phyloP scores from a whole-genome alignment of 1,140 invertebrate genomes.

The Orussus abietinus region DNA sequence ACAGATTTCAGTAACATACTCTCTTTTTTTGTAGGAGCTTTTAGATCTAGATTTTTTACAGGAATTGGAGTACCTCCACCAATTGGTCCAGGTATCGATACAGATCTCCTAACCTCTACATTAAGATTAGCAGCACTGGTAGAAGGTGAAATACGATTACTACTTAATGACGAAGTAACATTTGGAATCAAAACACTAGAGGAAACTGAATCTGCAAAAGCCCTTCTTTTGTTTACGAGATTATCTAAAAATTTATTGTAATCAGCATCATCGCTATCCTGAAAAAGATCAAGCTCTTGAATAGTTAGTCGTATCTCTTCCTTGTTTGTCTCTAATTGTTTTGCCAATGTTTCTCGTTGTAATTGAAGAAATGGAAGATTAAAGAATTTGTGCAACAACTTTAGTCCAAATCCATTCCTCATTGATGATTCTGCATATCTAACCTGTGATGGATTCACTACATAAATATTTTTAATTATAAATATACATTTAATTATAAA shows the following conservation, averaged over 20 bases:
- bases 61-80: slow-evolving; percentile 52
- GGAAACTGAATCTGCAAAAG: slow-evolving; percentile 62
- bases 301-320: slow-evolving; percentile 77
- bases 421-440: slow-evolving; percentile 92
- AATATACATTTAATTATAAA: slow-evolving; percentile 8
- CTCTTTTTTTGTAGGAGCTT: slow-evolving; percentile 33
- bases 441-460: no score
- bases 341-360: slow-evolving; percentile 81
- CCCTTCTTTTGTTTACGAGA: slow-evolving; percentile 67
- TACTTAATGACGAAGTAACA: slow-evolving; percentile 41
- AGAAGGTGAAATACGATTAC: slow-evolving; percentile 30
- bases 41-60: slow-evolving; percentile 38
- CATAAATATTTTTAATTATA: slow-evolving; percentile 33
- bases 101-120: slow-evolving; percentile 30
- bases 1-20: neutral
- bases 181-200: slow-evolving; percentile 40
- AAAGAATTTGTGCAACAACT: slow-evolving; percentile 93
- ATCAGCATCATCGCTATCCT: slow-evolving; percentile 85
- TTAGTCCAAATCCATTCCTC: slow-evolving; percentile 94
- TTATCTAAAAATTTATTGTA: slow-evolving; percentile 81
- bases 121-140: slow-evolving; percentile 22
- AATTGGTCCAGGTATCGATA: slow-evolving; percentile 42
- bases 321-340: slow-evolving; percentile 85
- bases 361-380: slow-evolving; percentile 92
- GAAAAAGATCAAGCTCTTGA: slow-evolving; percentile 76